Percentiles rank a stretch among this genome's conserved stretches.
phyloP scores from a whole-genome alignment of 2,888 invertebrate genomes.

The Frankliniella fusca region DNA sequence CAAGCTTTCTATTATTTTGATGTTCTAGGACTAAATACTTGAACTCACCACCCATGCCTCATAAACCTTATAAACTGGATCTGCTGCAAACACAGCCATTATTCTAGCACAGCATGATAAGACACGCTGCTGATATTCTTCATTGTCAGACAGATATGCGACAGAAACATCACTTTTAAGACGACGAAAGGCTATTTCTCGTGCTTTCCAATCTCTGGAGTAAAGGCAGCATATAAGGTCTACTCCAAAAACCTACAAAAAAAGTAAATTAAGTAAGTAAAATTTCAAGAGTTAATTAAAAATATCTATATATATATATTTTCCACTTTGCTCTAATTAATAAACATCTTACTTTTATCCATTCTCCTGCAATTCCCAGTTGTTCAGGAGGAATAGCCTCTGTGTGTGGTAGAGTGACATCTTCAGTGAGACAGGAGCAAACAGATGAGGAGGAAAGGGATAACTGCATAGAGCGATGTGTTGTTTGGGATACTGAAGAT shows the following conservation, averaged over 20 bases:
- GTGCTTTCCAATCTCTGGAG: conserved; percentile 46
- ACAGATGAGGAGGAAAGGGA: background rate
- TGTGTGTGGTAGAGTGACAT: background rate
- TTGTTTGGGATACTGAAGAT: background rate
- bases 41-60: conserved; percentile 47
- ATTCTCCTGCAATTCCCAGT: conserved; percentile 32
- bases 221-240: conserved; percentile 47
- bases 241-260: conserved; percentile 44
- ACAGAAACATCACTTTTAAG: conserved; percentile 42
- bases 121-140: conserved; percentile 41
- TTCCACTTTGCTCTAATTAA: background rate
- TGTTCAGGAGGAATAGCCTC: conserved; percentile 30
- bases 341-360: conserved; percentile 32
- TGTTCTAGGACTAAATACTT: too few species aligned
- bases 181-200: conserved; percentile 45
- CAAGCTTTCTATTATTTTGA: too few species aligned
- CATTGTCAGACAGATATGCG: conserved; percentile 33
- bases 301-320: background rate
- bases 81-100: conserved; percentile 46
- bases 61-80: conserved; percentile 50
- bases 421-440: conserved; percentile 5
- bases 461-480: conserved; percentile 1
- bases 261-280: background rate
- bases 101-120: conserved; percentile 46
- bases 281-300: background rate